Evolutionary conservation across 1,140 invertebrate species (phyloP), one percentile per base, ranked within the genome.

Genomic region (Papilio dardanus): DNA sequence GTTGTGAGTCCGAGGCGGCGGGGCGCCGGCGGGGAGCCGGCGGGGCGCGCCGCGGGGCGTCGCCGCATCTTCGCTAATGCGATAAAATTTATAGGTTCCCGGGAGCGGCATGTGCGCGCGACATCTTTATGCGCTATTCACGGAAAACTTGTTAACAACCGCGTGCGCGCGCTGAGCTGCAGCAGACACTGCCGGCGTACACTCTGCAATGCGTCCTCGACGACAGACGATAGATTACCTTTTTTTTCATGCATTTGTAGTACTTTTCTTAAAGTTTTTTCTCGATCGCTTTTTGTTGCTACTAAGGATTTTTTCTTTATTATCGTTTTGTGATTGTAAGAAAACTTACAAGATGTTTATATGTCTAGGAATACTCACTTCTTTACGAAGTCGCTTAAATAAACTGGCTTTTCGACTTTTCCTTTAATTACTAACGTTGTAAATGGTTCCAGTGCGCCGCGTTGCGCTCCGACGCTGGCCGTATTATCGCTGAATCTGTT

Each of bases 41-140:
- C 74, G 78, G 78, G 75, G 73, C 74, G 31, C 74, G 75, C 76
- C 65, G 58, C 67, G 74, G 75, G 73, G 69, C 71, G 74, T 76
- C 77, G 75, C 82, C 66, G 71, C 76, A 80, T 85, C 81, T 81
- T 78, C 69, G 81, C 82, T 88, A 89, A 88, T 86, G 77, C 78
- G 83, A 87, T 86, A 86, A 79, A 86, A 89, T 91, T 89, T 87
- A 90, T 90, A 76, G 82, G 80, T 88, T 89, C 84, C 76, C 77
- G 85, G 83, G 83, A 85, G 83, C 35, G 73, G 42, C 12, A 37
- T 28, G 42, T 68, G 46, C 58, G 33, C 33, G 65, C 50, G 81
- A 83, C 79, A 79, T 78, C 71, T 85, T 82, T 82, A 83, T 84
- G 77, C 35, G 40, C 58, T 77, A 33, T 85, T 86, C 83, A 80